phyloP scores from a whole-genome alignment of 2,888 invertebrate species.

The Phengaris arion region DNA sequence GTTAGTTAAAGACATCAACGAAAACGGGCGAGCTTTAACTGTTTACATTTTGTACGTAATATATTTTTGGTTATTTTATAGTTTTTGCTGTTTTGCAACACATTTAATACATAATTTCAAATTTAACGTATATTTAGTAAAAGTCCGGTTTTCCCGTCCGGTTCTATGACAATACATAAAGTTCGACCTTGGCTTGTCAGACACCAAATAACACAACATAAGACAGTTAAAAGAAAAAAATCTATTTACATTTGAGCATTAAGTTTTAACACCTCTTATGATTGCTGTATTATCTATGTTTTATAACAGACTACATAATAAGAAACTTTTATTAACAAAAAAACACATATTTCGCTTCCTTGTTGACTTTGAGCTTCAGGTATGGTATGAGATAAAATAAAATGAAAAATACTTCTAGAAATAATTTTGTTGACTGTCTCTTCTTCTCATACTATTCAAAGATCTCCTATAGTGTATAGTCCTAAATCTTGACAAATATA shows the following conservation, averaged over 20 bases:
- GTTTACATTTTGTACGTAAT: slow-evolving; percentile 21
- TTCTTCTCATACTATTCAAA: too few relatives aligned
- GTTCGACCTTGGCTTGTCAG: slow-evolving; percentile 25
- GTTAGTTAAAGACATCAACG: slow-evolving; percentile 57
- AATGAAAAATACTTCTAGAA: too few relatives aligned
- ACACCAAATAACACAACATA: slow-evolving; percentile 12
- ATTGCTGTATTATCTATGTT: background rate
- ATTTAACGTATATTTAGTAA: slow-evolving; percentile 18
- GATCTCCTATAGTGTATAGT: too few relatives aligned
- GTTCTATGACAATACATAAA: slow-evolving; percentile 21
- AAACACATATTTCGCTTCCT: too few relatives aligned
- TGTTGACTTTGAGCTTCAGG: too few relatives aligned
- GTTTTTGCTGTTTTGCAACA: background rate
- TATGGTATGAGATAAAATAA: too few relatives aligned
- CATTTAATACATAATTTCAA: background rate
- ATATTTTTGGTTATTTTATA: background rate
- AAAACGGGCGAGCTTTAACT: slow-evolving; percentile 33
- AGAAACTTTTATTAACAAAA: too few relatives aligned
- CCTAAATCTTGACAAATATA: too few relatives aligned
- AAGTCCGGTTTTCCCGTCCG: slow-evolving; percentile 11
- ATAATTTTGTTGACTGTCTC: too few relatives aligned
- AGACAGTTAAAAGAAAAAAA: background rate
- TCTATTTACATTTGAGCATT: slow-evolving; percentile 8
- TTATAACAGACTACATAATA: background rate
- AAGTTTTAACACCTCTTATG: slow-evolving; percentile 1